Evolutionary conservation across 1,140 invertebrate species (phyloP).

Genomic region (Trissolcus basalis): DNA sequence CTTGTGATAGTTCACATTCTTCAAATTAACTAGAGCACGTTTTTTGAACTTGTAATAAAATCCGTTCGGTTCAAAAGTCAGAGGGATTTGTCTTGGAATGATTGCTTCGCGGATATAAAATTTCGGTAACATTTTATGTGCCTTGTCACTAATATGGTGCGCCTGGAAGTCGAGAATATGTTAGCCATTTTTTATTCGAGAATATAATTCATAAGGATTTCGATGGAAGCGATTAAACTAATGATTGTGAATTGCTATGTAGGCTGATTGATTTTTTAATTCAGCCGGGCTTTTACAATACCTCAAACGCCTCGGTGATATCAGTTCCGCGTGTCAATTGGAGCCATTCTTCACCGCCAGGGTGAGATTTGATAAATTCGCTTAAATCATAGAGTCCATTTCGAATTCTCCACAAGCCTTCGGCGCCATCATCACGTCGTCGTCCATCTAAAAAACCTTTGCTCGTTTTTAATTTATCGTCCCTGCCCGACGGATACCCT

Average conservation of each 20-base stretch:
- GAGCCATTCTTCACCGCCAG: conserved; percentile 88
- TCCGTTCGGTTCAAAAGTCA: conserved; percentile 82
- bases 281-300: conserved; percentile 31
- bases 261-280: too few species aligned
- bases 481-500: conserved; percentile 42
- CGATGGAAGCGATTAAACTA: too few species aligned
- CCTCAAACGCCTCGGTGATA: conserved; percentile 86
- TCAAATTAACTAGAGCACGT: conserved; percentile 76
- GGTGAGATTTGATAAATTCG: conserved; percentile 82
- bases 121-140: conserved; percentile 78
- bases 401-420: conserved; percentile 86
- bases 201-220: too few species aligned
- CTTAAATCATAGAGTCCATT: conserved; percentile 86
- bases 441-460: conserved; percentile 78
- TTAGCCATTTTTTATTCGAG: too few species aligned
- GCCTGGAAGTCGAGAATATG: conserved; percentile 49
- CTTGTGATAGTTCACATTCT: conserved; percentile 72
- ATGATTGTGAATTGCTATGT: too few species aligned
- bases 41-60: conserved; percentile 82
- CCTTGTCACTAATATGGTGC: conserved; percentile 78
- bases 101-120: conserved; percentile 79
- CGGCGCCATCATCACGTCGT: conserved; percentile 82
- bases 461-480: conserved; percentile 51
- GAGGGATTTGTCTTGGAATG: conserved; percentile 79
- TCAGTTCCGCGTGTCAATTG: conserved; percentile 83